Base-by-base conservation (phyloP, 37 sponge, comb jelly and placozoan species). In the Chondrilla cf. caribensis region DNA sequence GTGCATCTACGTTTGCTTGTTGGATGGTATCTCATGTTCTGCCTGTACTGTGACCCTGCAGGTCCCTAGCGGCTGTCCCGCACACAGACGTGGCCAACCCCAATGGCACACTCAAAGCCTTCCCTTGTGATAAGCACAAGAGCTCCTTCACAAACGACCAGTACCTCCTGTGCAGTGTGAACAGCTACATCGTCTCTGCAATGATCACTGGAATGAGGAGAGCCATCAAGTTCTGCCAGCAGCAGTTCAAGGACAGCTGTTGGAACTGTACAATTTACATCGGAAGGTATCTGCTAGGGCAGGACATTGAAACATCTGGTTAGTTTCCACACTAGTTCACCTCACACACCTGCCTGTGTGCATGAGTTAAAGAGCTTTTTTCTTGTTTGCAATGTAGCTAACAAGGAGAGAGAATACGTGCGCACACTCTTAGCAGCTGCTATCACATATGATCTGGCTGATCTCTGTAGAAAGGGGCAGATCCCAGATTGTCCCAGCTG, bases 1-100 rank as follows among this genome's bases (percentile, higher is more conserved):
- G 73, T 71, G 73, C 29, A 38, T 71, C 38, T 71, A 38, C 29
- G 73, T 71, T n/a, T n/a, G n/a, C n/a, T n/a, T n/a, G n/a, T n/a
- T n/a, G n/a, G n/a, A n/a, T n/a, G n/a, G n/a, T n/a, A n/a, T n/a
- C n/a, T n/a, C n/a, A n/a, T n/a, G n/a, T n/a, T n/a, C n/a, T n/a
- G n/a, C n/a, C n/a, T n/a, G n/a, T n/a, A n/a, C n/a, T n/a, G n/a
- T n/a, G n/a, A n/a, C n/a, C n/a, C 43, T 35, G 39, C 32, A 72
- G 43, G 43, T 22, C 75, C 38, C 39, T 41, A 35, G 75, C 42
- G 26, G 21, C 7, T 17, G 40, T 72, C 5, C 7, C 33, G 7
- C 7, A 11, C 51, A 47, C 9, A 14, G 51, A 47, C 6, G 9
- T 47, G 9, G 11, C 9, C 51, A 19, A 19, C 25, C 8, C 18